Conservation (phyloP, 2,888 invertebrate species). For the Penaeus monodon region DNA sequence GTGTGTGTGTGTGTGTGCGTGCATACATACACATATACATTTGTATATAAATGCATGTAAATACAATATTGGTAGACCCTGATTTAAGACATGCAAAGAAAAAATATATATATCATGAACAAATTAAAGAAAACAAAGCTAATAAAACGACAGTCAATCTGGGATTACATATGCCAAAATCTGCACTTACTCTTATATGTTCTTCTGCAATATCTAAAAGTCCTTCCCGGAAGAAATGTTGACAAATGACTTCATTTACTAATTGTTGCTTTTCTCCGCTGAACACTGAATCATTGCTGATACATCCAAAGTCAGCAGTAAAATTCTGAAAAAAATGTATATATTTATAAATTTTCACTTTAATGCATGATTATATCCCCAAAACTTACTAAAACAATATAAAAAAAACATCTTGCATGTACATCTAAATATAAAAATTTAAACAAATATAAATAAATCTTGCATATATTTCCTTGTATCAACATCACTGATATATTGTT, state of each 20-base stretch:
- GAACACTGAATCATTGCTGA: slow-evolving; percentile 87
- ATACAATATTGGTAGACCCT: no score
- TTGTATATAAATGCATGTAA: no score
- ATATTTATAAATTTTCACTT: slow-evolving; percentile 71
- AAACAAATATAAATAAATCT: background rate
- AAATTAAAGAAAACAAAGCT: background rate
- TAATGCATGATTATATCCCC: slow-evolving; percentile 66
- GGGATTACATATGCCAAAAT: background rate
- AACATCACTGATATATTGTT: background rate
- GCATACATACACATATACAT: no score
- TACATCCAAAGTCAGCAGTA: slow-evolving; percentile 89
- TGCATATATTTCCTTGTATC: background rate
- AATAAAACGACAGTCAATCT: background rate
- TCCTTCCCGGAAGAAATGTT: slow-evolving; percentile 95
- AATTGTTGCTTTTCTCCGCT: slow-evolving; percentile 75
- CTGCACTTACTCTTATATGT: slow-evolving; percentile 71
- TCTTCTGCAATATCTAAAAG: slow-evolving; percentile 92
- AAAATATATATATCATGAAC: no score
- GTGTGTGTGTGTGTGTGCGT: no score
- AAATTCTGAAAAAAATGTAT: slow-evolving; percentile 78
- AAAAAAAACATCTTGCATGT: background rate
- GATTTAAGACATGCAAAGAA: no score
- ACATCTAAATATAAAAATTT: background rate
- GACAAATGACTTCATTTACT: slow-evolving; percentile 90
- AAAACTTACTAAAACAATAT: background rate